phyloP scores from a whole-genome alignment of 1,140 invertebrate genomes.

The Homalodisca vitripennis region DNA sequence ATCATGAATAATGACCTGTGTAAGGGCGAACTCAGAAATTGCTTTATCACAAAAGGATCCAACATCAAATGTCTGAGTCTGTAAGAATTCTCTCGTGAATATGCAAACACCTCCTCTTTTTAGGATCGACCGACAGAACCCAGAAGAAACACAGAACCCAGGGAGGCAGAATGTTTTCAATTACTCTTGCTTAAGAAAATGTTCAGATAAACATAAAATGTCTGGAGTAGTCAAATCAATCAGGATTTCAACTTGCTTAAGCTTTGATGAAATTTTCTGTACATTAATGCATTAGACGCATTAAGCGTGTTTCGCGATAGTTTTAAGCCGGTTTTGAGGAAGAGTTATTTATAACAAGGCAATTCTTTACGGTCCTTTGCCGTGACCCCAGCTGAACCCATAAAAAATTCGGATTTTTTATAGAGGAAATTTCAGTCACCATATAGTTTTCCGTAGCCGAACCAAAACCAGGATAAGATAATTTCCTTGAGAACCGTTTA shows the following conservation, averaged over 20 bases:
- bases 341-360: too few species aligned
- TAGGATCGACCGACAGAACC: not conserved
- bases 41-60: not conserved
- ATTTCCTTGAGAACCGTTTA: too few species aligned
- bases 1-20: not conserved
- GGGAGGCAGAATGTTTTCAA: not conserved
- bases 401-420: too few species aligned
- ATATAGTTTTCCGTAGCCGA: too few species aligned
- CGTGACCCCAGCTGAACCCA: too few species aligned
- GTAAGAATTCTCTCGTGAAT: not conserved
- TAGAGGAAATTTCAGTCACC: too few species aligned
- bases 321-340: too few species aligned
- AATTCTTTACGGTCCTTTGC: too few species aligned
- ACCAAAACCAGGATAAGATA: too few species aligned
- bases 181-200: not conserved
- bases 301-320: too few species aligned
- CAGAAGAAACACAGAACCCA: not conserved
- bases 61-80: not conserved
- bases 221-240: not conserved
- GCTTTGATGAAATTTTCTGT: not conserved
- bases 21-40: not conserved
- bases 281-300: not conserved
- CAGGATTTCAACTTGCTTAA: not conserved
- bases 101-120: not conserved
- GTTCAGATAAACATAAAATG: not conserved